phyloP scores from a whole-genome alignment of 2,797 vertebrate species.

The Borostomias antarcticus region DNA sequence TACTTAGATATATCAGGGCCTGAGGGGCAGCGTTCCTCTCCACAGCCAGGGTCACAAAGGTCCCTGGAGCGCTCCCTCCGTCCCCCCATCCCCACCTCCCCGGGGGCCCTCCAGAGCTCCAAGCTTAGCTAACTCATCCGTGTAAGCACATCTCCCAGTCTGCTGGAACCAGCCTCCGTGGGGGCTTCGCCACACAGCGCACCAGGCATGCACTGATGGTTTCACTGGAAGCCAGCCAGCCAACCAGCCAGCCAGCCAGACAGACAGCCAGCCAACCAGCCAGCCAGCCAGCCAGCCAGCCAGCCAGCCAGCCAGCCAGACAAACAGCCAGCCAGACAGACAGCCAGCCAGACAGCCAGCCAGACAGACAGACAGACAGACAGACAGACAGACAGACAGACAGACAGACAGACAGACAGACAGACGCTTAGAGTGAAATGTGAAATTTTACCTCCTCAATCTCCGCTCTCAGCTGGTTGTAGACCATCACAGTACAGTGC shows the following conservation, averaged over 20 bases:
- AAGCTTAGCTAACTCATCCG: conserved; percentile 74
- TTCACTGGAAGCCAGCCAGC: conserved; percentile 60
- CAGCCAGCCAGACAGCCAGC: too few species aligned
- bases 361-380: too few species aligned
- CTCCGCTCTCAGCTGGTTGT: conserved; percentile 32
- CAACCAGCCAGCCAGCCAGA: not conserved
- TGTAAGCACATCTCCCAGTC: conserved; percentile 66
- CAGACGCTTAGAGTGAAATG: not conserved
- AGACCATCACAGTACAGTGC: conserved; percentile 52
- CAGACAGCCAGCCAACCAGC: conserved; percentile 18
- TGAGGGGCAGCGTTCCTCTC: conserved; percentile 66
- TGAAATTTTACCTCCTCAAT: not conserved
- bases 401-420: conserved; percentile 8
- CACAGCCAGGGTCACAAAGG: conserved; percentile 60
- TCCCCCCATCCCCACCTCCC: conserved; percentile 18
- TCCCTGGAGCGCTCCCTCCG: conserved; percentile 56
- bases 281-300: conserved; percentile 45
- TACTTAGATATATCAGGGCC: conserved; percentile 58
- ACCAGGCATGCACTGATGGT: conserved; percentile 45
- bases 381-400: conserved; percentile 21
- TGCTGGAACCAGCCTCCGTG: conserved; percentile 55
- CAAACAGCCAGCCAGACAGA: too few species aligned
- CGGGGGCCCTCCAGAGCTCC: conserved; percentile 65
- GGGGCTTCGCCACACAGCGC: conserved; percentile 58
- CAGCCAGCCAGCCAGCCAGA: not conserved